A percentile compares a stretch with the other conserved stretches of the same genome.
Evolutionary conservation across 2,113 vertebrate species (phyloP).

Genomic region (Pseudopipra pipra): DNA sequence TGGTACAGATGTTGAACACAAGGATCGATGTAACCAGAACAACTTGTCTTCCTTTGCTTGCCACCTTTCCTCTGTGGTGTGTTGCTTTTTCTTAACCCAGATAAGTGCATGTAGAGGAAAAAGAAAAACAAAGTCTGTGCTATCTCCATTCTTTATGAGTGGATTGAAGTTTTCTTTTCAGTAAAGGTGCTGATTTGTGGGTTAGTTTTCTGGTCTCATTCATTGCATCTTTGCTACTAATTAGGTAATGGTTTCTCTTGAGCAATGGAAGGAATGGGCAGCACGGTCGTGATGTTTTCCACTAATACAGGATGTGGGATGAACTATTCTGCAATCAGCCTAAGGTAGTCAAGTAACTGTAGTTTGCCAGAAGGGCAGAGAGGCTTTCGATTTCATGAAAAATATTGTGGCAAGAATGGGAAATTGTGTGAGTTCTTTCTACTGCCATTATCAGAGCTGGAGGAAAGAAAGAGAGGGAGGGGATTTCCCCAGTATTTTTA

Average conservation of each 20-base stretch:
- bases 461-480: background rate
- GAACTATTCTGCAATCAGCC: conserved; percentile 40
- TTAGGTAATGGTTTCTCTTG: conserved; percentile 36
- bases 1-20: background rate
- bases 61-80: background rate
- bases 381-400: conserved; percentile 58
- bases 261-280: conserved; percentile 59
- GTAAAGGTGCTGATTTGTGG: background rate
- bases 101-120: background rate
- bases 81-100: background rate
- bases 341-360: conserved; percentile 11
- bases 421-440: conserved; percentile 19
- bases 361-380: conserved; percentile 37
- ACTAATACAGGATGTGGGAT: conserved; percentile 62
- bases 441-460: conserved; percentile 6
- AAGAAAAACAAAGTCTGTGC: background rate
- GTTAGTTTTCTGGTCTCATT: conserved; percentile 17
- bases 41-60: background rate
- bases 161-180: conserved; percentile 45
- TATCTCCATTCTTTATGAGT: background rate
- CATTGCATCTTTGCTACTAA: background rate
- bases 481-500: conserved; percentile 54
- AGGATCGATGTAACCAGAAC: background rate
- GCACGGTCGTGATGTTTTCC: conserved; percentile 27
- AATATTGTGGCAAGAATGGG: conserved; percentile 48